These are phyloP conservation scores for Calliphora vomitoria DNA, from an alignment of 2,888 invertebrate species.

Conservation along the genomic window DNA sequence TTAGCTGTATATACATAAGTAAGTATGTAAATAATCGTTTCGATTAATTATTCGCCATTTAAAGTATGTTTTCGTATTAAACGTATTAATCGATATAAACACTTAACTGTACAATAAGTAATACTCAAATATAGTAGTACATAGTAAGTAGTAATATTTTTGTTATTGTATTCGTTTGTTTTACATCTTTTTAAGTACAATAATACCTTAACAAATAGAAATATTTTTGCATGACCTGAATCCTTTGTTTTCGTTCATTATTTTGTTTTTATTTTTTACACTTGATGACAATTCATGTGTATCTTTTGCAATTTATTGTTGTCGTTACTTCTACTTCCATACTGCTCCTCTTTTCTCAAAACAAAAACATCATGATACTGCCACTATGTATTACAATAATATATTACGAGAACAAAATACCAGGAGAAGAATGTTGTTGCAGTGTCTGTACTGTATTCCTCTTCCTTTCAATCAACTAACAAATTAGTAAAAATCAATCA, in stretches of 20 bases:
- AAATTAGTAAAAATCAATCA: slow-evolving; percentile 75
- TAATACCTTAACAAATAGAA: slow-evolving; percentile 66
- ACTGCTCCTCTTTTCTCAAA: slow-evolving; percentile 7
- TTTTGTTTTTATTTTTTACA: slow-evolving; percentile 51
- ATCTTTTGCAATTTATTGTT: slow-evolving; percentile 62
- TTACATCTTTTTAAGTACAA: slow-evolving; percentile 47
- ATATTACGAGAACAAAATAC: not conserved
- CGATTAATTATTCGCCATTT: not conserved
- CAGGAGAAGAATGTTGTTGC: slow-evolving; percentile 41
- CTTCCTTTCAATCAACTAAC: slow-evolving; percentile 70
- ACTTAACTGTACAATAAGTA: slow-evolving; percentile 24
- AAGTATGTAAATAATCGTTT: too few species aligned
- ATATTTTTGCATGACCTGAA: slow-evolving; percentile 73
- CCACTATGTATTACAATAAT: not conserved
- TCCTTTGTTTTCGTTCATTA: slow-evolving; percentile 65
- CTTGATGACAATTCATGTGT: slow-evolving; percentile 73
- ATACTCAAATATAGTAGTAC: not conserved
- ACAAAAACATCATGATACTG: slow-evolving; percentile 41
- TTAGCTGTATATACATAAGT: too few species aligned
- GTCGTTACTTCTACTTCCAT: slow-evolving; percentile 26
- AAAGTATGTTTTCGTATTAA: slow-evolving; percentile 11
- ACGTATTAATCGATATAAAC: slow-evolving; percentile 59
- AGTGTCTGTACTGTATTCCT: slow-evolving; percentile 38
- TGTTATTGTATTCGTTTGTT: not conserved
- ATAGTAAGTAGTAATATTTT: not conserved